phyloP scores from a whole-genome alignment of 2,888 invertebrate species.

The Amphimallon solstitiale region DNA sequence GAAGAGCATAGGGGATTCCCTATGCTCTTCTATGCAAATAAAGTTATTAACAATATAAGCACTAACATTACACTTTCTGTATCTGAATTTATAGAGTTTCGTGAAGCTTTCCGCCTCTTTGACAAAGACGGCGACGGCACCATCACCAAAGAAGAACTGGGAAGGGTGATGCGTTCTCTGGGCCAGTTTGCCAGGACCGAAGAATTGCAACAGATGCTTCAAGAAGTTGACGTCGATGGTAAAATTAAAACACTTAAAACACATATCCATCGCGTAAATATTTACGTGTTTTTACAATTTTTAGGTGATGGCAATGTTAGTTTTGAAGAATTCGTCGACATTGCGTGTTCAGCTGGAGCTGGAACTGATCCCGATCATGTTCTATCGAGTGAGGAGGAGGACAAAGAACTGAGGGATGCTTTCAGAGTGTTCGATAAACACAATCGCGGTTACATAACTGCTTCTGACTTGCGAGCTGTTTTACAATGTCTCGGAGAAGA shows the following conservation, averaged over 20 bases:
- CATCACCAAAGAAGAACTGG: slow-evolving; percentile 87
- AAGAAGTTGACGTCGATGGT: slow-evolving; percentile 69
- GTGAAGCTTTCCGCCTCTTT: slow-evolving; percentile 86
- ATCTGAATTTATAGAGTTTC: slow-evolving; percentile 72
- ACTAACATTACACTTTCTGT: too few species aligned
- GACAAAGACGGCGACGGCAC: slow-evolving; percentile 90
- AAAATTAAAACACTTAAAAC: too few species aligned
- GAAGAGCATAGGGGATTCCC: too few species aligned
- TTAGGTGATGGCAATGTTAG: slow-evolving; percentile 88
- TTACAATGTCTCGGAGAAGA: slow-evolving; percentile 90
- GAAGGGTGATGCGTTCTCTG: slow-evolving; percentile 85
- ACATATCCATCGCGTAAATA: too few species aligned
- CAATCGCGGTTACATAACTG: slow-evolving; percentile 91
- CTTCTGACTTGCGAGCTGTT: slow-evolving; percentile 87
- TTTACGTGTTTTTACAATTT: slow-evolving; percentile 7
- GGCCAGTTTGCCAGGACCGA: slow-evolving; percentile 89
- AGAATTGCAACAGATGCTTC: slow-evolving; percentile 86
- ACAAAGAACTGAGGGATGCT: slow-evolving; percentile 84
- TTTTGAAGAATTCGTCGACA: slow-evolving; percentile 89
- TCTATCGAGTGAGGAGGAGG: slow-evolving; percentile 83
- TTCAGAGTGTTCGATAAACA: slow-evolving; percentile 92
- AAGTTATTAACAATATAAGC: too few species aligned
- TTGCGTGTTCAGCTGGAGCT: slow-evolving; percentile 64
- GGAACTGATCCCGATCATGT: slow-evolving; percentile 57
- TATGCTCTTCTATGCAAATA: too few species aligned